Percentiles rank a stretch among this genome's conserved stretches.
Evolutionary conservation across 2,888 invertebrate species (phyloP).

Genomic region (Leptinotarsa haldemani): DNA sequence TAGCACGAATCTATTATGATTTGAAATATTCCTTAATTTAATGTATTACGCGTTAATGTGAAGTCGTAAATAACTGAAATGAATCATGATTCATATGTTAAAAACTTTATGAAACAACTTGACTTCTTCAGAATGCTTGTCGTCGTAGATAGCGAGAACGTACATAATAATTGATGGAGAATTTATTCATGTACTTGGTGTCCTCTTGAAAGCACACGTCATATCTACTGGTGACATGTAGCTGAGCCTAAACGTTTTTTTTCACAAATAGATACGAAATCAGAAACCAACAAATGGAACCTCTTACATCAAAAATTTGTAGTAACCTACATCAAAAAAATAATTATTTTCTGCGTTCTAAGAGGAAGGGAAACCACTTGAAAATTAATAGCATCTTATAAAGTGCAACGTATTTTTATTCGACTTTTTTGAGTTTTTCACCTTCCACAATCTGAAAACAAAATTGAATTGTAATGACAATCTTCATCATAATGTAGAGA

Average conservation of each 20-base stretch:
- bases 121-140: conserved; percentile 4
- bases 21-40: conserved; percentile 24
- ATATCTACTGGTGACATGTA: not conserved
- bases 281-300: too few relatives aligned
- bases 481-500: too few relatives aligned
- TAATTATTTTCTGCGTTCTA: too few relatives aligned
- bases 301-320: too few relatives aligned
- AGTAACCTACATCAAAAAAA: too few relatives aligned
- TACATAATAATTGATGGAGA: not conserved
- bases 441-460: too few relatives aligned
- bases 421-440: too few relatives aligned
- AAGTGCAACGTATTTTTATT: too few relatives aligned
- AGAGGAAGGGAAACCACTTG: too few relatives aligned
- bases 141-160: not conserved
- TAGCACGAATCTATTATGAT: conserved; percentile 31
- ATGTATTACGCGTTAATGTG: conserved; percentile 20
- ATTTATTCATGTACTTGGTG: not conserved
- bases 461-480: too few relatives aligned
- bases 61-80: conserved; percentile 18
- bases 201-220: not conserved
- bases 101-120: not conserved
- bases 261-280: too few relatives aligned
- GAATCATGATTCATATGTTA: conserved; percentile 10
- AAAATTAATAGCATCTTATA: too few relatives aligned
- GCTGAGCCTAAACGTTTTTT: not conserved